Evolutionary conservation across 2,113 vertebrate genomes (phyloP).

Genomic region (Prunella himalayana): DNA sequence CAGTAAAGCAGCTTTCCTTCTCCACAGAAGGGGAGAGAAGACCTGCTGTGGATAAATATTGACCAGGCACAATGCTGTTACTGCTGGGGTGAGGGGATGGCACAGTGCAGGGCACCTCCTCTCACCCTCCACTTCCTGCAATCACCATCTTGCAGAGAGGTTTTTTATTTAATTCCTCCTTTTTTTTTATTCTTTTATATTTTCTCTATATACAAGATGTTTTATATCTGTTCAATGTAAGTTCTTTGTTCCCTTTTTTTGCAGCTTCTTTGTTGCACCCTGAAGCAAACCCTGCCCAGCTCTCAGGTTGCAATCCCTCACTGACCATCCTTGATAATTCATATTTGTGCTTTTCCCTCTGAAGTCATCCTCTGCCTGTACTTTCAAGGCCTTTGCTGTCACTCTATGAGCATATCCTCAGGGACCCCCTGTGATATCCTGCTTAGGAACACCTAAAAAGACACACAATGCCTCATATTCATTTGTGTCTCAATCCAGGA

Average conservation of each 20-base stretch:
- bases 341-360: background rate
- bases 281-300: background rate
- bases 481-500: background rate
- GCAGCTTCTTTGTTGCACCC: background rate
- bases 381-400: background rate
- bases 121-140: background rate
- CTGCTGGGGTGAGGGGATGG: background rate
- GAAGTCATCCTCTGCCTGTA: background rate
- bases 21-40: background rate
- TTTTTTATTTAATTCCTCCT: background rate
- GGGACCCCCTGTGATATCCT: background rate
- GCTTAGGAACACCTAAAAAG: background rate
- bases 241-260: background rate
- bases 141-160: fast-evolving
- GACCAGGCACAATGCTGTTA: background rate
- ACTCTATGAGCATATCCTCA: background rate
- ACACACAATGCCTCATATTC: background rate
- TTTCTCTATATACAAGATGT: background rate
- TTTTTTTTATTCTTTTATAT: background rate
- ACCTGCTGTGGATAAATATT: fast-evolving
- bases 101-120: background rate
- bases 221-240: background rate
- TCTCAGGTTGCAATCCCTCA: background rate
- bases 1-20: background rate
- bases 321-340: background rate